phyloP scores from a whole-genome alignment of 2,113 vertebrate genomes.

The Sturnira hondurensis region DNA sequence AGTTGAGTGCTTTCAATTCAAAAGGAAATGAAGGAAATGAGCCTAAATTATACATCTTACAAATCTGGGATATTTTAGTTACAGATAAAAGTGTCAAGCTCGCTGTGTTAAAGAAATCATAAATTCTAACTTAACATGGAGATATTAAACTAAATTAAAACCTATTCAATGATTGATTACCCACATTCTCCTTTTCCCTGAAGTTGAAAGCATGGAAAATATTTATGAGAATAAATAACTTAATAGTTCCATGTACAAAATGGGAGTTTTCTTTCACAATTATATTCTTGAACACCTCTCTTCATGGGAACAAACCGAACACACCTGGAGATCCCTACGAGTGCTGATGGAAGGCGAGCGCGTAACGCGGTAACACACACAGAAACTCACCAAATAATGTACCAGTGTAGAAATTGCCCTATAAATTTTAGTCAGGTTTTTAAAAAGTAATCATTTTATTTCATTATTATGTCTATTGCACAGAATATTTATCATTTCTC shows the following conservation, averaged over 20 bases:
- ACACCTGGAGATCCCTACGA: neutral
- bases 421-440: neutral
- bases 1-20: slow-evolving; percentile 31
- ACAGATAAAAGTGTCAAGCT: neutral
- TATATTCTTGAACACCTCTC: neutral
- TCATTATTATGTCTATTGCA: neutral
- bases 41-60: slow-evolving; percentile 49
- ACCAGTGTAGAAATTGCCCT: neutral
- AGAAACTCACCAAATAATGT: neutral
- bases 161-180: neutral
- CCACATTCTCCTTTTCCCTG: neutral
- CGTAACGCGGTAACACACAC: too few species aligned
- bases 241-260: neutral
- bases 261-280: neutral
- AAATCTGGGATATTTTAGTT: slow-evolving; percentile 20
- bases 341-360: neutral
- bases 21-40: slow-evolving; percentile 39
- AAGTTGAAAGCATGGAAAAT: neutral
- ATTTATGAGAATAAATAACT: neutral
- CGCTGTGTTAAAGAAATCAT: neutral
- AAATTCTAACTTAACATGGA: neutral
- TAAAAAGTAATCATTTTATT: slow-evolving; percentile 9
- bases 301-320: neutral
- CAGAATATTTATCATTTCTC: neutral
- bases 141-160: neutral